Evolutionary conservation across 1,140 invertebrate genomes (phyloP), one percentile per base, ranked within the genome.

Genomic region (Drosophila repletoides): DNA sequence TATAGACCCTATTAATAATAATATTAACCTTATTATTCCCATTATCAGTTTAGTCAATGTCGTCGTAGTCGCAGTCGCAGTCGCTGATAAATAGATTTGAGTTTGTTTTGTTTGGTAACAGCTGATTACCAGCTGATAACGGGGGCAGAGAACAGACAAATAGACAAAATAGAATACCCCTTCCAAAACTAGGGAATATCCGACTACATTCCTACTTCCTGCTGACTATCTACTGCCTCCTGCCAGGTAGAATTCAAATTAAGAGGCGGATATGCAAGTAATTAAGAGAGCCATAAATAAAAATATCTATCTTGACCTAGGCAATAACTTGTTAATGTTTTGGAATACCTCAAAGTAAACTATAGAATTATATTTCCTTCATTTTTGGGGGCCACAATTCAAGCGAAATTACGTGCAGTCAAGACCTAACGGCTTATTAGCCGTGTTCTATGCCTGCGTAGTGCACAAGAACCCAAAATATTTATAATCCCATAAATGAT

Each of bases 261-360:
- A 72, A 38, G 14, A 29, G 34, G 14, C 46, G 55, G 52, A 61
- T 61, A 45, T 67, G 56, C 64, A 53, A 52, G 48, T 69, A 28
- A 51, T 28, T 60, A 31, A 48, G 51, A 66, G 7, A 14, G 28
- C 31, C 33, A 61, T 33, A 17, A 68, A 53, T 17, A 21, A 36
- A 34, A 60, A 36, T 22, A 34, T 10, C 5, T 3, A 69, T n/a
- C 45, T 34, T 46, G 56, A 61, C 58, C 58, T 53, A 72, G 60
- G 12, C 55, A 48, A 67, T 51, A 66, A 53, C 51, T 28, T 33
- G 46, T 65, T 4, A 64, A 22, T 31, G 36, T 14, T 40, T 38
- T n/a, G n/a, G n/a, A 36, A 51, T 38, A 34, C n/a, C n/a, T 36
- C 9, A 33, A 19, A 59, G 31, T n/a, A 14, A 33, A 9, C n/a